Evolutionary conservation across 2,888 invertebrate species (phyloP), one percentile per base, ranked within the genome.

Genomic region (Drosophila subsilvestris): DNA sequence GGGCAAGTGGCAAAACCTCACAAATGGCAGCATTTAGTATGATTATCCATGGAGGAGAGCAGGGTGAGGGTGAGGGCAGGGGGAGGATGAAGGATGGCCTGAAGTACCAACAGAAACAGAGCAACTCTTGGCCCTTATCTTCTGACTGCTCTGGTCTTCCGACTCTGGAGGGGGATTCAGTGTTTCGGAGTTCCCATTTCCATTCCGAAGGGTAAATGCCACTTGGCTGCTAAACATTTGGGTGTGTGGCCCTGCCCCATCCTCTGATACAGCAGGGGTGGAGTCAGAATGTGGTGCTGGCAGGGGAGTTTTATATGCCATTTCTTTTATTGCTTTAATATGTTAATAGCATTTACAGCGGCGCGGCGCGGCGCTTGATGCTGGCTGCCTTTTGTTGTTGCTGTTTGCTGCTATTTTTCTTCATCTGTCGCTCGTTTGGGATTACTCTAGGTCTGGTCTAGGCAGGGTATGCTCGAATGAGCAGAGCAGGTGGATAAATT

Each of bases 1-100:
- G 76, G 88, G 88, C 90, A 90, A 90, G 86, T 83, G 88, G 86
- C 88, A 85, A 90, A 90, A 89, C 82, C 80, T 84, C 80, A 85
- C 86, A 87, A 82, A 82, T 89, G 90, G 90, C 90, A 90, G 89
- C 87, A 81, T 90, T 90, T 89, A 86, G 89, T 76, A 88, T 87
- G 85, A 87, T 90, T 81, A 73, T 73, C 63, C 43, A 57, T 53
- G 47, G 20, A 37, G 56, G 51, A 48, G 29, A 32, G 37, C 17
- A 25, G 53, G 49, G 29, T 25, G 4, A 25, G 22, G 3, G 3
- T 22, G 3, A 5, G 25, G 25, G 48, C 8, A 12, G 22, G n/a
- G 10, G 32, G 12, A 18, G 43, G 59, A 10, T n/a, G 32, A 32
- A 18, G 47, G 55, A 37, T n/a, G 37, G 37, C 18, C 3, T 66